Conservation (phyloP, 1,140 invertebrate genomes). For the Drosophila repleta region DNA sequence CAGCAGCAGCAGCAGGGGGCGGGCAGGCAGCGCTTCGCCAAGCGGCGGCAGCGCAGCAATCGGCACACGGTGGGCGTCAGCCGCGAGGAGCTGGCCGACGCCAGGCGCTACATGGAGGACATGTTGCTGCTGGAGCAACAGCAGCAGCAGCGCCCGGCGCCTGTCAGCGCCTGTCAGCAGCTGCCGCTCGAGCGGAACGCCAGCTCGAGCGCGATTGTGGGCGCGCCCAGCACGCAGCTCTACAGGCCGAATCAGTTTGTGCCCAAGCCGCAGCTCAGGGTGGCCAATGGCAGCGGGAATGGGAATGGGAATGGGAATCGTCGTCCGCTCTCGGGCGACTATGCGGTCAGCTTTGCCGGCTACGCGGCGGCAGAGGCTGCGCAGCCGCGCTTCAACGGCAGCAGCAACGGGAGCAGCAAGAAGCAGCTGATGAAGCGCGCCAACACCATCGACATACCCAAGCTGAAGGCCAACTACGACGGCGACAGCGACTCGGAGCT, state of each 20-base stretch:
- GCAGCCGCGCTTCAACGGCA: not conserved
- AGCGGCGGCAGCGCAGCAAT: conserved; percentile 85
- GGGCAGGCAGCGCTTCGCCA: conserved; percentile 79
- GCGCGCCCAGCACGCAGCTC: conserved; percentile 74
- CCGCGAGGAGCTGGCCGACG: conserved; percentile 90
- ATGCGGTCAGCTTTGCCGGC: conserved; percentile 68
- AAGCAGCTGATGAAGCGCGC: conserved; percentile 92
- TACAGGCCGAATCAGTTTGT: conserved; percentile 78
- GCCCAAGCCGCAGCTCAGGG: conserved; percentile 19
- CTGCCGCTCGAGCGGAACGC: conserved; percentile 68
- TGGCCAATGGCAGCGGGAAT: no score
- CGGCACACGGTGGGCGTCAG: conserved; percentile 93
- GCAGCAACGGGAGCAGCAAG: conserved; percentile 82
- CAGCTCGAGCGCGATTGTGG: conserved; percentile 64
- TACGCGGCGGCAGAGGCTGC: conserved; percentile 18
- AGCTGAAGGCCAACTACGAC: conserved; percentile 84
- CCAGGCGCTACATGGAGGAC: conserved; percentile 89
- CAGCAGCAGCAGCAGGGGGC: conserved; percentile 40
- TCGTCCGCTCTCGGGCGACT: conserved; percentile 71
- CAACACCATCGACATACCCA: conserved; percentile 94
- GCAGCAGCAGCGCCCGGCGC: conserved; percentile 55
- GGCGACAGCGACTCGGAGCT: conserved; percentile 75
- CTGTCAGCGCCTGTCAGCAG: conserved; percentile 18
- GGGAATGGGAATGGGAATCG: not conserved
- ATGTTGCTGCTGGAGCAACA: conserved; percentile 84